These are phyloP conservation scores for Pipra filicauda DNA, from an alignment of 2,113 vertebrate genomes.

Conservation along the genomic window DNA sequence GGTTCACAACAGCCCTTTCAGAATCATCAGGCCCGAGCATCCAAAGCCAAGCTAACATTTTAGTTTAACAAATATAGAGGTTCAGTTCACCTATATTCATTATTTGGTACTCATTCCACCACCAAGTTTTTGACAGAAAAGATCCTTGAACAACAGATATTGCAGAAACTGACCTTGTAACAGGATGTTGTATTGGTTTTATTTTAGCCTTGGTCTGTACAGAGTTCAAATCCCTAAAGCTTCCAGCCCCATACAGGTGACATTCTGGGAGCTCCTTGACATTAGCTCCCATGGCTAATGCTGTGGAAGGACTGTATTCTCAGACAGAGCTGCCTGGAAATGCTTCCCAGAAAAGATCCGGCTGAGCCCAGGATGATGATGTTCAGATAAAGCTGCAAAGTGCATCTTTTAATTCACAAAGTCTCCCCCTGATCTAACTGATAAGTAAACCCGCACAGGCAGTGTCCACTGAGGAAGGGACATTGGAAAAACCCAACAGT, in stretches of 20 bases:
- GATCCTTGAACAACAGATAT: not conserved
- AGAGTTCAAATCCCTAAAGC: not conserved
- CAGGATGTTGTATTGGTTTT: not conserved
- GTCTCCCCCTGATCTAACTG: not conserved
- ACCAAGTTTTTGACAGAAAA: not conserved
- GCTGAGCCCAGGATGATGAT: not conserved
- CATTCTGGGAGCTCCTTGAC: not conserved
- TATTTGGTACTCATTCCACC: not conserved
- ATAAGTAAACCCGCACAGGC: not conserved
- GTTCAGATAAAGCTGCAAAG: not conserved
- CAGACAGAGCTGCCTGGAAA: not conserved
- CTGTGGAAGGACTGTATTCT: not conserved
- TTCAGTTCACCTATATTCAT: not conserved
- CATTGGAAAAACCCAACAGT: not conserved
- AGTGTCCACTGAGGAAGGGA: not conserved
- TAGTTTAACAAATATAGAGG: not conserved
- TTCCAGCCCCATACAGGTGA: not conserved
- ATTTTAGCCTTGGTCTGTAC: rapidly evolving
- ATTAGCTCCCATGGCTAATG: not conserved
- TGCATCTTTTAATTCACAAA: not conserved
- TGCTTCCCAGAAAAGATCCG: not conserved
- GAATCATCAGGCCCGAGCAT: not conserved
- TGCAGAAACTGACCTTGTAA: not conserved
- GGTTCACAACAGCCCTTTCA: not conserved
- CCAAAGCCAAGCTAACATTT: not conserved